Conservation (phyloP, 2,113 vertebrate genomes). For the Chaetodon auriga region DNA sequence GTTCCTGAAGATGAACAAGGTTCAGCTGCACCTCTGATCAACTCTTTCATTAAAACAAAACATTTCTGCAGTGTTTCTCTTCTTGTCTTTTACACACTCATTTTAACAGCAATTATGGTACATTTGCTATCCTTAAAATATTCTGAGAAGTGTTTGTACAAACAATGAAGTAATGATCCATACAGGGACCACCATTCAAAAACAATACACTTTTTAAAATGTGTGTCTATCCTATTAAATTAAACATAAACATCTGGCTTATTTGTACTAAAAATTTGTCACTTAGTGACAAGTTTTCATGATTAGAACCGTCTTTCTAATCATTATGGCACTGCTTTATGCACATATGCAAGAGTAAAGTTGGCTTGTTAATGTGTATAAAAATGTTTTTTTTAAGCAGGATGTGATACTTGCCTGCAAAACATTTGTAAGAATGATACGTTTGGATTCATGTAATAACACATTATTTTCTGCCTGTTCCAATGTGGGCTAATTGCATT, state of each 20-base stretch:
- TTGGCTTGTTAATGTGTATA: conserved; percentile 29
- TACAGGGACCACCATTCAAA: conserved; percentile 36
- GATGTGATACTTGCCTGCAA: conserved; percentile 36
- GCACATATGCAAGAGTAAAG: conserved; percentile 61
- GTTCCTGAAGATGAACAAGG: neutral
- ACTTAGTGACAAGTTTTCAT: conserved; percentile 77
- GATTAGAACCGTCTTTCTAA: conserved; percentile 77
- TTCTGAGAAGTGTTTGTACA: conserved; percentile 33
- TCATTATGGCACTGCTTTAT: conserved; percentile 75
- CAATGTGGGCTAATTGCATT: conserved; percentile 74
- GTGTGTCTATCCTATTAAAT: conserved; percentile 39
- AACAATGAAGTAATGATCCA: conserved; percentile 29
- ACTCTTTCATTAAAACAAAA: conserved; percentile 7
- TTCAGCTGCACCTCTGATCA: conserved; percentile 36
- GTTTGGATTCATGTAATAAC: conserved; percentile 46
- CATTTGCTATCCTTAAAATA: conserved; percentile 21
- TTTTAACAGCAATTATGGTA: conserved; percentile 23
- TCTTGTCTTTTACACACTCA: conserved; percentile 11
- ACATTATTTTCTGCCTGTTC: conserved; percentile 63
- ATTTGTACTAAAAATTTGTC: conserved; percentile 68
- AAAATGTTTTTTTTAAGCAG: conserved; percentile 26
- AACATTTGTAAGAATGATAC: conserved; percentile 28
- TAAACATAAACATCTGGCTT: conserved; percentile 59
- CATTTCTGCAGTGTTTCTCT: conserved; percentile 4
- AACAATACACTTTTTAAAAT: conserved; percentile 42